These are phyloP conservation scores for Andrena trimmerana DNA, from an alignment of 2,888 invertebrate species.

Conservation along the genomic window DNA sequence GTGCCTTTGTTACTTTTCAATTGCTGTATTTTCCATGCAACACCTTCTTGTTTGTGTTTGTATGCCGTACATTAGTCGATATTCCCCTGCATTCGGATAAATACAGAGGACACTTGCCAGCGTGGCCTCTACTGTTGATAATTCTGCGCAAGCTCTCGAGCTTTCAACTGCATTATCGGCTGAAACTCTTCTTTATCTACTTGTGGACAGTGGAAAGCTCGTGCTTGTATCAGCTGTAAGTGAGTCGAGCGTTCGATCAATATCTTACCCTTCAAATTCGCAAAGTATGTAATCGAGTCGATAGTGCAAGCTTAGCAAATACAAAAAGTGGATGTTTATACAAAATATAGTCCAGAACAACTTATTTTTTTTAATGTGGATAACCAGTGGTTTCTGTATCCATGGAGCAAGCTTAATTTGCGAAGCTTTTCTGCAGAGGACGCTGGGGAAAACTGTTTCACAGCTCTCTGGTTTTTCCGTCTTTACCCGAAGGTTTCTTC, in stretches of 20 bases:
- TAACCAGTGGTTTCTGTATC: conserved; percentile 10
- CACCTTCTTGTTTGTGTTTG: conserved; percentile 11
- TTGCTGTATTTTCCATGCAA: conserved; percentile 25
- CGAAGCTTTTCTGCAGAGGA: conserved; percentile 51
- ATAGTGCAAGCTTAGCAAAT: too few relatives aligned
- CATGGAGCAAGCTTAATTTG: conserved; percentile 21
- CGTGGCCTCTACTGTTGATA: conserved; percentile 37
- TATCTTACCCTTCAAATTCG: background rate
- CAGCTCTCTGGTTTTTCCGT: background rate
- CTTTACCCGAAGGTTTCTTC: background rate
- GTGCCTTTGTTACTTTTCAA: conserved; percentile 22
- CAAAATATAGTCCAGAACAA: background rate
- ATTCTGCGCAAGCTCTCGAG: conserved; percentile 38
- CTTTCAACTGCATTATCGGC: conserved; percentile 57
- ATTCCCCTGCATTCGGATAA: conserved; percentile 7
- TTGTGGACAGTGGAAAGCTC: conserved; percentile 13
- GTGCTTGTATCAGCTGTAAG: conserved; percentile 45
- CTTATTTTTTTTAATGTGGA: background rate
- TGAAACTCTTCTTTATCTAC: conserved; percentile 62
- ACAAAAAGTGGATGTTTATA: background rate
- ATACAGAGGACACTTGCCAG: background rate
- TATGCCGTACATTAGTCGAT: conserved; percentile 32
- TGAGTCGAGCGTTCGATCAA: background rate
- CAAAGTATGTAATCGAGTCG: background rate
- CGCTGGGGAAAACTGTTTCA: conserved; percentile 24